These are phyloP conservation scores for Parapsyche elsis DNA, from an alignment of 1,140 invertebrate species.

Conservation along the genomic window DNA sequence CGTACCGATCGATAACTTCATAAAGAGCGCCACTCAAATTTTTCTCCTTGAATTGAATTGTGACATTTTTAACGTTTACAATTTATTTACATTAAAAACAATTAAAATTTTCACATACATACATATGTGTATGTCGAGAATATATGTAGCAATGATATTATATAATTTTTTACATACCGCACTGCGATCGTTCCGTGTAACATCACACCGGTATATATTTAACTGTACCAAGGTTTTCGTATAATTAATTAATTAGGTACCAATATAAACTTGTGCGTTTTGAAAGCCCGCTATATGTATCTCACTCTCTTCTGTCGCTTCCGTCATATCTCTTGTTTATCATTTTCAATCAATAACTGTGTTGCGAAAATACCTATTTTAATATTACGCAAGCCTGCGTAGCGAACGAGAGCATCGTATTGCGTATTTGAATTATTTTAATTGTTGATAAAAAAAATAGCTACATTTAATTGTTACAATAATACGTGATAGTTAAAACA, in stretches of 20 bases:
- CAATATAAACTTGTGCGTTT: background rate
- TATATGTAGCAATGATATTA: too few species aligned
- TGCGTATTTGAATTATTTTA: too few species aligned
- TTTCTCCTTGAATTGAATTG: constrained; percentile 17
- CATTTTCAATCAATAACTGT: background rate
- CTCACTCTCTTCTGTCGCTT: background rate
- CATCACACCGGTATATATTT: background rate
- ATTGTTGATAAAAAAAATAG: too few species aligned
- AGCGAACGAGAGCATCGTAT: too few species aligned
- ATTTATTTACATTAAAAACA: too few species aligned
- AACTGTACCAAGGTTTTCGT: background rate
- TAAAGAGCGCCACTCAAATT: constrained; percentile 27
- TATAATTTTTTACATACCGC: too few species aligned
- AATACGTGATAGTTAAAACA: too few species aligned
- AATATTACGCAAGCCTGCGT: too few species aligned
- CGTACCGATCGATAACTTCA: constrained; percentile 21
- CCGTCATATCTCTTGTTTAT: background rate
- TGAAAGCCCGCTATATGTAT: background rate
- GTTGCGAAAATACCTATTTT: too few species aligned
- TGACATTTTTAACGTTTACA: background rate
- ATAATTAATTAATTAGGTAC: background rate
- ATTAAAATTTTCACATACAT: background rate
- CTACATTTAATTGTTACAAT: too few species aligned
- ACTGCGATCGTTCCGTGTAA: background rate
- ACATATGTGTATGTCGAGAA: too few species aligned